Evolutionary conservation across 2,797 vertebrate genomes (phyloP), one percentile per base, ranked within the genome.

Genomic region (Holocentrus rufus): DNA sequence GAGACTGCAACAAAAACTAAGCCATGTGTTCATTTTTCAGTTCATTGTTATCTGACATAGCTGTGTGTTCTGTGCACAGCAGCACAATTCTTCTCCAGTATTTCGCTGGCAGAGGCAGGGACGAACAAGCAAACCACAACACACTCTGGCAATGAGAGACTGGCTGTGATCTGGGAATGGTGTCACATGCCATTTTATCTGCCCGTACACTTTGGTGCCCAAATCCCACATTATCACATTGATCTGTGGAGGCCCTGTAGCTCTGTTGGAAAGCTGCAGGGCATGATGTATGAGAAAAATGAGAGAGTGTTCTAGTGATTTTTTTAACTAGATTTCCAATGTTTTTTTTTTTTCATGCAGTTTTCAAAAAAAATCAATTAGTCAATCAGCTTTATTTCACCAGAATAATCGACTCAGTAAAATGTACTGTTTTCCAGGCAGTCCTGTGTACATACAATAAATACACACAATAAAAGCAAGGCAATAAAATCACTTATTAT

Each of bases 111-210:
- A 36, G 42, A 31, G 62, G 47, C 17, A 52, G 46, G 10, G 39
- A 31, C 18, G 7, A 25, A 53, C 30, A 62, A 44, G 3, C 1
- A 7, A 13, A 53, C 25, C 13, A 39, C 4, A n/a, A 52, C 36
- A 36, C 44, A 67, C 58, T 46, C 42, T 58, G 59, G 30, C 55
- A 31, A 2, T 7, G 53, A 47, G 17, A 18, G 20, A 14, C 27
- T 47, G 34, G 34, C 39, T 47, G n/a, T 23, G 47, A 76, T 70
- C 46, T 55, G 49, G 13, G 20, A 52, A 25, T 58, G 46, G 27
- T n/a, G 6, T 65, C 71, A 20, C 22, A 4, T 47, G 18, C 7
- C 1, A 70, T 65, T 71, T 70, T 42, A 49, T 42, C 25, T 47
- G 34, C 13, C 27, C 36, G 13, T 46, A 4, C 10, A 7, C 13